Evolutionary conservation across 2,113 vertebrate species (phyloP).

Genomic region (Coreoperca whiteheadi): DNA sequence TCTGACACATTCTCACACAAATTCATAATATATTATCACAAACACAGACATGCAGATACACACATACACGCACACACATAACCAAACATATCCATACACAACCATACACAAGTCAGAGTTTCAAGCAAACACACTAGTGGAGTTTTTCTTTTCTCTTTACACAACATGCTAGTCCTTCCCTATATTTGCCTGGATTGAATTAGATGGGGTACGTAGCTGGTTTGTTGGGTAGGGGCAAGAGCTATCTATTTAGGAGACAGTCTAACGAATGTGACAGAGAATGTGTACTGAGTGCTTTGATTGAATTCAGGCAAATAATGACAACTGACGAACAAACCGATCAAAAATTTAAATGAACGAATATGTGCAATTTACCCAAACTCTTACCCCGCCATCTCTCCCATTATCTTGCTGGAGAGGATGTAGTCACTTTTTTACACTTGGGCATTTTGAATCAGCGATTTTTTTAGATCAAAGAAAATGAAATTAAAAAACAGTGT

Average conservation of each 20-base stretch:
- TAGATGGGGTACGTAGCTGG: conserved; percentile 80
- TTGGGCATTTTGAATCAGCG: conserved; percentile 89
- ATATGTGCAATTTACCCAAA: conserved; percentile 86
- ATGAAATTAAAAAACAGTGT: conserved; percentile 86
- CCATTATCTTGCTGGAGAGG: conserved; percentile 80
- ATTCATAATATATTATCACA: conserved; percentile 73
- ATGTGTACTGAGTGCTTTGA: conserved; percentile 86
- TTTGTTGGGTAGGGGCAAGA: conserved; percentile 74
- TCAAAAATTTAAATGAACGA: conserved; percentile 77
- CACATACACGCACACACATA: conserved; percentile 57
- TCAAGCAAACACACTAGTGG: conserved; percentile 81
- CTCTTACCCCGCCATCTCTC: conserved; percentile 83
- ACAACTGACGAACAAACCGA: conserved; percentile 82
- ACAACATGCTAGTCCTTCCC: conserved; percentile 86
- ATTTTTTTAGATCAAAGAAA: conserved; percentile 88
- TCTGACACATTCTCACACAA: conserved; percentile 79
- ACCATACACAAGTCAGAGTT: conserved; percentile 82
- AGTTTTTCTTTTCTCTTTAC: conserved; percentile 86
- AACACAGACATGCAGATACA: conserved; percentile 68
- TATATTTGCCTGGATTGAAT: conserved; percentile 89
- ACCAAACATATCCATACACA: conserved; percentile 71
- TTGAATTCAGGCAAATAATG: conserved; percentile 89
- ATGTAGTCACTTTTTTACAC: conserved; percentile 88
- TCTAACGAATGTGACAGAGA: conserved; percentile 87
- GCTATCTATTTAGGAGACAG: conserved; percentile 81